These are phyloP conservation scores for Gastrophysa polygoni DNA, from an alignment of 2,888 invertebrate species.

Conservation along the genomic window DNA sequence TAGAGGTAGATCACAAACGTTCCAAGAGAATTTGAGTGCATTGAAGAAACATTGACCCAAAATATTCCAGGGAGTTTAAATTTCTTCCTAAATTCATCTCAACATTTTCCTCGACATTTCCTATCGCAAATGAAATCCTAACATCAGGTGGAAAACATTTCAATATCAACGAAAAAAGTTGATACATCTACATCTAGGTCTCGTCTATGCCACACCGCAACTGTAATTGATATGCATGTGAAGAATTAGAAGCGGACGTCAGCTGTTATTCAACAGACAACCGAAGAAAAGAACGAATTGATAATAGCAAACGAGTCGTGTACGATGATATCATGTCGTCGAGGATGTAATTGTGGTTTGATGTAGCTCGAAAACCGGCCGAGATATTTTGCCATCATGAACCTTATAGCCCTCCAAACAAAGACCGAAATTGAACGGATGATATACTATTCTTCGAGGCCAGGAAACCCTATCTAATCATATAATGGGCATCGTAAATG, in stretches of 20 bases:
- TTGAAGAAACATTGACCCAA: too few relatives aligned
- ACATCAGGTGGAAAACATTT: too few relatives aligned
- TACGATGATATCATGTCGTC: not conserved
- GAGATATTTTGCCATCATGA: not conserved
- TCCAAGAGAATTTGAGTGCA: too few relatives aligned
- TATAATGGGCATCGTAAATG: constrained; percentile 1
- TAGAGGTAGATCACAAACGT: too few relatives aligned
- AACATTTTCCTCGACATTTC: too few relatives aligned
- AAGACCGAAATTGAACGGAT: constrained; percentile 1
- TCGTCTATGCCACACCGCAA: not conserved
- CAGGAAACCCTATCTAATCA: constrained; percentile 9
- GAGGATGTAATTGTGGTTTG: constrained; percentile 8
- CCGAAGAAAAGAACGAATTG: not conserved
- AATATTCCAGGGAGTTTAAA: too few relatives aligned
- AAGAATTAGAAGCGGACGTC: not conserved
- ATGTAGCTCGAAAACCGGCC: not conserved
- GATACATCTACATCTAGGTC: not conserved
- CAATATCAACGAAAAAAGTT: too few relatives aligned
- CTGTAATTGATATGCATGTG: not conserved
- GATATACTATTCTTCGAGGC: not conserved
- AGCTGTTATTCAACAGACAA: not conserved
- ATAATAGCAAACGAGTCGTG: not conserved
- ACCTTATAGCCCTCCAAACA: not conserved
- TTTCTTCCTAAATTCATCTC: too few relatives aligned
- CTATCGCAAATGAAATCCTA: too few relatives aligned